Evolutionary conservation across 2,797 vertebrate genomes (phyloP), one percentile per base, ranked within the genome.

Genomic region (Lutjanus argentimaculatus): DNA sequence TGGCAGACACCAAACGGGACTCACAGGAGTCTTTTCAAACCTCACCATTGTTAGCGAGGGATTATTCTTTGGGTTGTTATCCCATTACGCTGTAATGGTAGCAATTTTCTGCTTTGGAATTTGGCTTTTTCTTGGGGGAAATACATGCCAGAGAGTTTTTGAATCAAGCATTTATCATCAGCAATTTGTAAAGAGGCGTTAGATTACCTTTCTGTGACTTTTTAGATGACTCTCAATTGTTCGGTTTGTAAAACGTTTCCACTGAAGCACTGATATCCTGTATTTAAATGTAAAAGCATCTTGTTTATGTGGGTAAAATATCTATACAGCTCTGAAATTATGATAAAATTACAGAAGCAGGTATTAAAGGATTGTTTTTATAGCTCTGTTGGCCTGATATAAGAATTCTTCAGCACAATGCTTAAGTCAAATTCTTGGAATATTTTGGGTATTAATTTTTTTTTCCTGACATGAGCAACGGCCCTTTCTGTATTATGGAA

Each of bases 1-100:
- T 91, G 91, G 89, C 90, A 87, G 90, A 92, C 87, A 93, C 84
- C 88, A 77, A 80, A 45, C 85, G 69, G 90, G 10, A 89, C 87
- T 91, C 92, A 90, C 93, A 94, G 91, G 93, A 93, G 84, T 91
- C 91, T 84, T 92, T 95, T 95, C 90, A 93, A 80, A 90, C 86
- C 88, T n/a, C 87, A 45, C 91, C 86, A 91, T 95, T 94, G 93
- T 95, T 85, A 73, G 92, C 52, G 9, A 36, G 68, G 94, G 96
- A 96, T 96, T 96, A 94, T 89, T 93, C 90, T 90, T 88, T 12
- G 88, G 89, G 92, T 95, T 96, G 95, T 95, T 95, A 93, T 93
- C 94, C 93, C 87, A 95, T 96, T 96, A 94, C 87, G 88, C 85
- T 83, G 75, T 94, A 92, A 94, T 94, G 84, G 92, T 84, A 73